Evolutionary conservation across 1,140 invertebrate species (phyloP), one percentile per base, ranked within the genome.

Genomic region (Gyrodactylus salaris): DNA sequence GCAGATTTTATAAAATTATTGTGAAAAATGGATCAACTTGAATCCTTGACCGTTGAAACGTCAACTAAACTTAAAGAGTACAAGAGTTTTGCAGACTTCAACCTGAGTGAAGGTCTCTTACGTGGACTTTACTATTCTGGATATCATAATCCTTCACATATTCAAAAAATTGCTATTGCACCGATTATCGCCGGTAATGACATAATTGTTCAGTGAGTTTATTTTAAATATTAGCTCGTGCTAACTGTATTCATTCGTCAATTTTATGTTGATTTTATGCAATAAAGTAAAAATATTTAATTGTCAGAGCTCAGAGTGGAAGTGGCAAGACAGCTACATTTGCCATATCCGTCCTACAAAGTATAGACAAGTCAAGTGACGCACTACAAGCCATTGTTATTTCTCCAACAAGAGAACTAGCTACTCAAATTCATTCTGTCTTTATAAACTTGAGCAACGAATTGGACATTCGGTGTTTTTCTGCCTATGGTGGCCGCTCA

Each of bases 291-390:
- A n/a, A n/a, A n/a, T n/a, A 24, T 71, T 25, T 25, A 7, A 71
- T 25, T 25, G 20, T 71, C 19, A 71, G 70, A 71, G 95, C 94
- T 93, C 95, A 78, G 87, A 80, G 78, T 83, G 89, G 89, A 81
- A 99, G 95, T 81, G 95, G 95, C 73, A 99, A 99, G 83, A 99
- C 95, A 75, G 95, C 95, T 75, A 99, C 95, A 26, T 99, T 99
- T 82, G 94, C 93, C 25, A 94, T 99, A 81, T 90, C 92, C 69
- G 95, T 98, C 81, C 84, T 99, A 75, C 92, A 99, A 84, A 87
- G 93, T 83, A 89, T 99, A 79, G 91, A 98, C 80, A 20, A 24
- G 1, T 71, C 70, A 21, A 2, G 7, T 1, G 22, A 22, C 7
- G 1, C 23, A 1, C n/a, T 26, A 1, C 72, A 73, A 27, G 27